Evolutionary conservation across 2,113 vertebrate species (phyloP).

Genomic region (Ctenodactylus gundi): DNA sequence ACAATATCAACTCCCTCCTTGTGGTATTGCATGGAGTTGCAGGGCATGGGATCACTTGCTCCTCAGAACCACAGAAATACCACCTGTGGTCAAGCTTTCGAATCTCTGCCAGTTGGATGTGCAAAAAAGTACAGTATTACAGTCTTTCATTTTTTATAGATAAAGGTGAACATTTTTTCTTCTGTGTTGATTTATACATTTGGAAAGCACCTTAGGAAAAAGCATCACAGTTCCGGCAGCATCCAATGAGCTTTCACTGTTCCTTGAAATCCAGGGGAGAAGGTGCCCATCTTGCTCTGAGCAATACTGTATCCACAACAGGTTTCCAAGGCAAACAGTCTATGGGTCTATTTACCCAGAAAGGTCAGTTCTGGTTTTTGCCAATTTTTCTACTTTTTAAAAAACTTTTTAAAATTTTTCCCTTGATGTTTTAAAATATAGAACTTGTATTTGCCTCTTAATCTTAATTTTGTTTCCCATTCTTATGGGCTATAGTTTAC

Average conservation of each 20-base stretch:
- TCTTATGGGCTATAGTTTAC: not conserved
- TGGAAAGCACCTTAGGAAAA: too few species aligned
- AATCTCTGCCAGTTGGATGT: rapidly evolving
- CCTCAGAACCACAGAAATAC: rapidly evolving
- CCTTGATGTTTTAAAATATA: not conserved
- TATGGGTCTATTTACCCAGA: too few species aligned
- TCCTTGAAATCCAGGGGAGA: too few species aligned
- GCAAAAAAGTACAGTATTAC: rapidly evolving
- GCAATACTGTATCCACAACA: too few species aligned
- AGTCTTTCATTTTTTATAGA: not conserved
- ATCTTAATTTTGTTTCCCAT: not conserved
- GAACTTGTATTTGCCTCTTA: not conserved
- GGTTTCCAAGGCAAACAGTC: too few species aligned
- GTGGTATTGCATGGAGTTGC: rapidly evolving
- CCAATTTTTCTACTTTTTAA: not conserved
- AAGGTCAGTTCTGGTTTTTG: not conserved
- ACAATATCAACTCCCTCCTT: rapidly evolving
- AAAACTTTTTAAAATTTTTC: not conserved
- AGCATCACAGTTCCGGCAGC: too few species aligned
- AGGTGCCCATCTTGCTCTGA: too few species aligned
- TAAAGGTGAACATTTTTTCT: not conserved
- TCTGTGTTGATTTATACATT: not conserved
- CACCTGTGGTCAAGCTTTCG: rapidly evolving
- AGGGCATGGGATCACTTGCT: not conserved
- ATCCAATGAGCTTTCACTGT: too few species aligned